Conservation (phyloP, 2,797 vertebrate genomes). For the Glyptemys insculpta region DNA sequence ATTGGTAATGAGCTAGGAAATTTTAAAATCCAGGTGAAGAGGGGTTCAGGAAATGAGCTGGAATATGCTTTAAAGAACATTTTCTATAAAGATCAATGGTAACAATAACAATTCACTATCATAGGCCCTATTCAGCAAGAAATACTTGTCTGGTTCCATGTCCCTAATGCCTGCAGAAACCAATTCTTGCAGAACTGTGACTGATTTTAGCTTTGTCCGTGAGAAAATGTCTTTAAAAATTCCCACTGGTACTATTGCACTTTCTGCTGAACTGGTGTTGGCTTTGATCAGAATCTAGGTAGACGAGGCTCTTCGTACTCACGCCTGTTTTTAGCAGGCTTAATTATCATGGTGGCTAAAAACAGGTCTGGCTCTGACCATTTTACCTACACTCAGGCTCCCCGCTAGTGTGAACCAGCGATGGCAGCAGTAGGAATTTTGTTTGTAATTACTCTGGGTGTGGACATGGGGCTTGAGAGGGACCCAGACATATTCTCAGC, state of each 20-base stretch:
- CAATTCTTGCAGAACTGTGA: neutral
- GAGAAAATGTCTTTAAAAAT: neutral
- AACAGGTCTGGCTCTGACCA: neutral
- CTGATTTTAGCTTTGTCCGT: neutral
- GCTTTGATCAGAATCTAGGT: neutral
- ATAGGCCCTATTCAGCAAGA: slow-evolving; percentile 6
- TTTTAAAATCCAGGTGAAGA: slow-evolving; percentile 18
- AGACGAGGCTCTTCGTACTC: neutral
- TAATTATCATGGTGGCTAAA: neutral
- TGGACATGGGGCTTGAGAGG: neutral
- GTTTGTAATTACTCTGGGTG: neutral
- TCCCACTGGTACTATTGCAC: neutral
- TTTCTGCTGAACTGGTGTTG: neutral
- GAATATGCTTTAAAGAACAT: slow-evolving; percentile 17
- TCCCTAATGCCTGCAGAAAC: neutral
- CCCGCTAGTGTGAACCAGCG: neutral
- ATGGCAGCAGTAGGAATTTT: neutral
- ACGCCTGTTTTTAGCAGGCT: neutral
- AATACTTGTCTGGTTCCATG: neutral
- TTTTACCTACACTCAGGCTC: neutral
- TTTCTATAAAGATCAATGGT: slow-evolving; percentile 10
- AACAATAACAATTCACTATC: neutral
- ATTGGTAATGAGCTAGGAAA: slow-evolving; percentile 42
- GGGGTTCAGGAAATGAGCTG: slow-evolving; percentile 20
- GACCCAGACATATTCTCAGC: neutral